Percentiles rank a stretch among this genome's conserved stretches.
phyloP scores from a whole-genome alignment of 1,140 invertebrate species.

The Drosophila nasuta region DNA sequence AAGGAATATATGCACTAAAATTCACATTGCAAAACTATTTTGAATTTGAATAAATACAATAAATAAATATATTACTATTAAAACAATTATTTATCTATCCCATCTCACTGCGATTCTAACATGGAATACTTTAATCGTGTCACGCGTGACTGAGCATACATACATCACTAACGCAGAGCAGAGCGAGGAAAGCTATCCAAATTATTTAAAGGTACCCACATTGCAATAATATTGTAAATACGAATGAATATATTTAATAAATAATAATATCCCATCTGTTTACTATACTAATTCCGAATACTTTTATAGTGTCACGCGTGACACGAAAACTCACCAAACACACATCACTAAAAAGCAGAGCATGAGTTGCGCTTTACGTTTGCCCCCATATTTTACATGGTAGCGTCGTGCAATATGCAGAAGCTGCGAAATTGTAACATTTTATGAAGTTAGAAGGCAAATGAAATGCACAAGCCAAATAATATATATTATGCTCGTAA shows the following conservation, averaged over 20 bases:
- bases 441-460: constrained; percentile 9
- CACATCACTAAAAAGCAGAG: neutral
- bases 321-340: neutral
- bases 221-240: too few relatives aligned
- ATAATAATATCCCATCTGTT: neutral
- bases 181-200: too few relatives aligned
- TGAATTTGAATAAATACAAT: too few relatives aligned
- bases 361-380: neutral
- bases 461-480: constrained; percentile 10
- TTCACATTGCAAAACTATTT: too few relatives aligned
- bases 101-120: too few relatives aligned
- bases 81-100: too few relatives aligned
- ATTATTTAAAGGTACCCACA: too few relatives aligned
- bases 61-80: too few relatives aligned
- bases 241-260: neutral
- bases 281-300: neutral
- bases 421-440: constrained; percentile 5
- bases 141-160: too few relatives aligned
- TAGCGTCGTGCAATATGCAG: constrained; percentile 15
- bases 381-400: constrained; percentile 17
- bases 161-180: too few relatives aligned
- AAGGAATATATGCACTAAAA: too few relatives aligned
- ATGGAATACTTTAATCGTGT: too few relatives aligned
- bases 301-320: neutral
- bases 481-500: neutral